phyloP scores from a whole-genome alignment of 2,113 vertebrate species.

The Echinops telfairi region DNA sequence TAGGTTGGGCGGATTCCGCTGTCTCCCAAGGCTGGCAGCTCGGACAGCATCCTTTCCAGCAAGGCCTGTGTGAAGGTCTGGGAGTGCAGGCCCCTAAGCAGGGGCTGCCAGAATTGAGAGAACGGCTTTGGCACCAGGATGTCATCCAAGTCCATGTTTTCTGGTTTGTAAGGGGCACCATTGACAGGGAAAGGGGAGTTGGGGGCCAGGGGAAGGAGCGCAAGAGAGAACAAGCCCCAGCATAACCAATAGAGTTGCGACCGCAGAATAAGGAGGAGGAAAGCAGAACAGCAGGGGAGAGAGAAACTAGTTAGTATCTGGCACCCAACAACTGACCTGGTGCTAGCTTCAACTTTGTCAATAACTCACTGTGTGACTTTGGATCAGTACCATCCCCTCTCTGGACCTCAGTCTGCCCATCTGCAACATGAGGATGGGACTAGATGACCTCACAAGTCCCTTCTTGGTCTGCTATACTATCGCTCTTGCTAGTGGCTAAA shows the following conservation, averaged over 20 bases:
- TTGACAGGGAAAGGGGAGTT: background rate
- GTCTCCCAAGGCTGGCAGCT: constrained; percentile 88
- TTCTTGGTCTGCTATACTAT: constrained; percentile 73
- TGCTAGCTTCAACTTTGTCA: constrained; percentile 77
- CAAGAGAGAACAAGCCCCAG: constrained; percentile 13
- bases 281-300: constrained; percentile 66
- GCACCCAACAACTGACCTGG: constrained; percentile 59
- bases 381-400: constrained; percentile 78
- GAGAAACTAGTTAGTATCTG: constrained; percentile 76
- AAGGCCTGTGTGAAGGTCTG: constrained; percentile 90
- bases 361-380: constrained; percentile 80
- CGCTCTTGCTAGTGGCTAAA: constrained; percentile 77
- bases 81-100: constrained; percentile 91
- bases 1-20: constrained; percentile 88
- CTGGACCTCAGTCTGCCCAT: constrained; percentile 80
- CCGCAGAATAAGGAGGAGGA: constrained; percentile 49
- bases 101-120: constrained; percentile 95
- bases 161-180: constrained; percentile 76
- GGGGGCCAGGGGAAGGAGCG: background rate
- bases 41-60: constrained; percentile 93
- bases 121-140: constrained; percentile 88
- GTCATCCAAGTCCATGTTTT: constrained; percentile 83
- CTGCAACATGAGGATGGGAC: constrained; percentile 79
- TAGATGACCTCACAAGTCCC: constrained; percentile 78
- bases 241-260: constrained; percentile 70